These are phyloP conservation scores for Trichomalopsis sarcophagae DNA, from an alignment of 1,140 invertebrate genomes.

Conservation along the genomic window DNA sequence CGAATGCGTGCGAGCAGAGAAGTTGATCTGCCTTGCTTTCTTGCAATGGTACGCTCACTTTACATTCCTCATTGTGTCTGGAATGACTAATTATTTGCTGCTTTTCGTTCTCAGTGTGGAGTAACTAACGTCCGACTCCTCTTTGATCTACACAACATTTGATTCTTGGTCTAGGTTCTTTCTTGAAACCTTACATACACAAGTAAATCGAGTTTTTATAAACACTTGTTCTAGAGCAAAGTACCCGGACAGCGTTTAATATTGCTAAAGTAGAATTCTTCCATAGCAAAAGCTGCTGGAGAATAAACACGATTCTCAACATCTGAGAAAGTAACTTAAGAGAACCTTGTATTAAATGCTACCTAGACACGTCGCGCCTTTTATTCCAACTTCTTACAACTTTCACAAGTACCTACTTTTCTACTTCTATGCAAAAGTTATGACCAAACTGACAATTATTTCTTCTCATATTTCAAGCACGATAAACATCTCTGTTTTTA, in stretches of 20 bases:
- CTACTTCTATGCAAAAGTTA: constrained; percentile 38
- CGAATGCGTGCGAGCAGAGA: background rate
- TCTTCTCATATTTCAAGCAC: constrained; percentile 15
- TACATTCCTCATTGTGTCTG: background rate
- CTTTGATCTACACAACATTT: no score
- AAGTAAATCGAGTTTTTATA: no score
- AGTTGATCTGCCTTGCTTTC: background rate
- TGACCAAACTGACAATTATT: constrained; percentile 43
- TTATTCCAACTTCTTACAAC: constrained; percentile 27
- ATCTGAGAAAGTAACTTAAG: background rate
- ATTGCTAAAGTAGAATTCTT: no score
- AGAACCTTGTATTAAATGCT: constrained; percentile 24
- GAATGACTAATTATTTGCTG: background rate
- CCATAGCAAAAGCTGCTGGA: background rate
- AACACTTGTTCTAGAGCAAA: no score
- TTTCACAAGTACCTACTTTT: constrained; percentile 44
- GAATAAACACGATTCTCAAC: background rate
- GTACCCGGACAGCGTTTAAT: no score
- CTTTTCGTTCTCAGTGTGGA: background rate
- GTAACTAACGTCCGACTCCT: no score
- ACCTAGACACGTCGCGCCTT: background rate
- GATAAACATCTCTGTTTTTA: constrained; percentile 44
- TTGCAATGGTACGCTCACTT: background rate
- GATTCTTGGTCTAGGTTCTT: no score
- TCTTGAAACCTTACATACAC: no score